These are phyloP conservation scores for Phaethornis superciliosus DNA, from an alignment of 2,113 vertebrate genomes.

Conservation along the genomic window DNA sequence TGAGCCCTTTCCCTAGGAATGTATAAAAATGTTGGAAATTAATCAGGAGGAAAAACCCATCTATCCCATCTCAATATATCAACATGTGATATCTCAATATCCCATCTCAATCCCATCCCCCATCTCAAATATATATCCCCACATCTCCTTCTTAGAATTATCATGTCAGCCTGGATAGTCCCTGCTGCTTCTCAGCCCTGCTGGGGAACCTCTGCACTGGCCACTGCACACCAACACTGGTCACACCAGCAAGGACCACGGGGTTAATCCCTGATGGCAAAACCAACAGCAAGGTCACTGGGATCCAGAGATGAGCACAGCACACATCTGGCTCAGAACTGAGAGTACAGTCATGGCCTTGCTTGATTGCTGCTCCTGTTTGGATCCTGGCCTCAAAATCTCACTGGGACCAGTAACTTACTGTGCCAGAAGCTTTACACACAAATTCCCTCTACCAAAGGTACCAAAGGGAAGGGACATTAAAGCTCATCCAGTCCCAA, in stretches of 20 bases:
- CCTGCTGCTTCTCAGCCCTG: neutral
- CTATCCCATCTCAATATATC: too few species aligned
- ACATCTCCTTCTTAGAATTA: neutral
- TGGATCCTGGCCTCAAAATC: fast-evolving
- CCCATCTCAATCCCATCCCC: too few species aligned
- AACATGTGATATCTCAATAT: too few species aligned
- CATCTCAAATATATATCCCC: neutral
- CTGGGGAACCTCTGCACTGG: neutral
- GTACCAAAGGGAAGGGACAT: too few species aligned
- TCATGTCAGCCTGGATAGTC: neutral
- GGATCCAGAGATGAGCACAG: neutral
- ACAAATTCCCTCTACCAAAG: neutral
- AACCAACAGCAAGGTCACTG: neutral
- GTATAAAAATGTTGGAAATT: neutral
- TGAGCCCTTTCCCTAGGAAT: neutral
- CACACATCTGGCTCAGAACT: neutral
- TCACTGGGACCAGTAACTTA: neutral
- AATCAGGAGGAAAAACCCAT: neutral
- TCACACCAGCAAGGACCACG: fast-evolving
- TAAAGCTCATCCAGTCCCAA: too few species aligned
- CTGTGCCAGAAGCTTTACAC: neutral
- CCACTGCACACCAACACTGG: neutral
- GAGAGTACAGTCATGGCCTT: neutral
- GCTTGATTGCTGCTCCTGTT: neutral
- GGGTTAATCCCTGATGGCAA: neutral